These are phyloP conservation scores for Charadrius vociferus DNA, from an alignment of 2,113 vertebrate genomes.

Conservation along the genomic window DNA sequence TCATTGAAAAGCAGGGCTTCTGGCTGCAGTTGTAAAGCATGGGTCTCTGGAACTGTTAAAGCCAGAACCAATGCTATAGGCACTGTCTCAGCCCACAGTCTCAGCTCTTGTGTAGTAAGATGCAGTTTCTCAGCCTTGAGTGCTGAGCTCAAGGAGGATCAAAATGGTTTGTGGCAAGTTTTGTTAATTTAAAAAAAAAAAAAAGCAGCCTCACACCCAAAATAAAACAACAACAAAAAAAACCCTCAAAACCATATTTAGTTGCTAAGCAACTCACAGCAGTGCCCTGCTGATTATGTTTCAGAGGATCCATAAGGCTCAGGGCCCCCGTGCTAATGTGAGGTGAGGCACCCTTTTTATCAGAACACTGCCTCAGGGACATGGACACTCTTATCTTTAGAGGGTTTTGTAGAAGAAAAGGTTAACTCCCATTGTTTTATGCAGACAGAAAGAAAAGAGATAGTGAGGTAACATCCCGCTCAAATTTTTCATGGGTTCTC, in stretches of 20 bases:
- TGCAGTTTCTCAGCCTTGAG: background rate
- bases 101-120: background rate
- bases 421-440: background rate
- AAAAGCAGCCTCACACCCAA: background rate
- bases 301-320: background rate
- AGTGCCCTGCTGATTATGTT: background rate
- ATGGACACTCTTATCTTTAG: background rate
- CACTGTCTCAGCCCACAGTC: background rate
- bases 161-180: constrained; percentile 1
- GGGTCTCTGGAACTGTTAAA: background rate
- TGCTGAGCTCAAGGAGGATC: background rate
- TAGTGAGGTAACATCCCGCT: background rate
- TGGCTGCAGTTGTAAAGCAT: background rate
- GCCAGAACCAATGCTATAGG: background rate
- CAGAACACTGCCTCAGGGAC: background rate
- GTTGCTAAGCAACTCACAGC: constrained; percentile 40
- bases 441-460: background rate
- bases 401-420: background rate
- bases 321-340: background rate
- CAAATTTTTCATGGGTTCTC: background rate
- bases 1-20: background rate
- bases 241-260: background rate
- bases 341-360: background rate
- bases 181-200: background rate
- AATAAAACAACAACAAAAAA: background rate